Base-by-base conservation (phyloP, 2,113 vertebrate genomes). In the Triplophysa siluroides region DNA sequence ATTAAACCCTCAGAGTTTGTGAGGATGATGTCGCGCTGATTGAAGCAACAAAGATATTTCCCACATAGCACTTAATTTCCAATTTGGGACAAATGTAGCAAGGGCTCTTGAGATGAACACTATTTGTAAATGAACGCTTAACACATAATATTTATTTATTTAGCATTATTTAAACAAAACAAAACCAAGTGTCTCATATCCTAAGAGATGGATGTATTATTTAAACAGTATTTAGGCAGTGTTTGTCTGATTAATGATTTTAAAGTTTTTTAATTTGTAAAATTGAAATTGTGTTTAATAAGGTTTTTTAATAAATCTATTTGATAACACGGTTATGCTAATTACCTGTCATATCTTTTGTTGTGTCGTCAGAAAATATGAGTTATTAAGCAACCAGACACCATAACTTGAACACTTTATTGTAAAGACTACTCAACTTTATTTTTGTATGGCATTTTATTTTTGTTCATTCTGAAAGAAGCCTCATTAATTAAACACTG, bases 21-120 rank as follows among this genome's bases (percentile, higher is more conserved):
- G 73, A 86, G 92, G 52, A 94, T 94, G 93, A 94, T 94, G 93
- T 93, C 93, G n/a, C 92, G 91, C 76, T 94, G 90, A 94, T 18
- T 19, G 4, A 76, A 29, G 62, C 61, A 64, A 66, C 41, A 38
- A 33, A 41, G 18, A 56, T 68, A 52, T 50, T 50, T 50, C 45
- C 9, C 45, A 47, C 29, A 4, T 45, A 6, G 52, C 16, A 54
- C 68, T 54, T 33, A 10, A n/a, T 19, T 70, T 70, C 23, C 54
- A 18, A 43, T 33, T 16, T 13, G 18, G 56, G 24, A 19, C 45
- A n/a, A n/a, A 56, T 88, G 76, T 45, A 45, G 33, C 33, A 38
- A 38, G 33, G 33, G 33, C 33, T 38, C 33, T 38, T 38, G 33
- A 38, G 33, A 38, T 38, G 0, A 38, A 38, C 33, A 7, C 5